Evolutionary conservation across 2,113 vertebrate genomes (phyloP), one percentile per base, ranked within the genome.

Genomic region (Urocynchramus pylzowi): DNA sequence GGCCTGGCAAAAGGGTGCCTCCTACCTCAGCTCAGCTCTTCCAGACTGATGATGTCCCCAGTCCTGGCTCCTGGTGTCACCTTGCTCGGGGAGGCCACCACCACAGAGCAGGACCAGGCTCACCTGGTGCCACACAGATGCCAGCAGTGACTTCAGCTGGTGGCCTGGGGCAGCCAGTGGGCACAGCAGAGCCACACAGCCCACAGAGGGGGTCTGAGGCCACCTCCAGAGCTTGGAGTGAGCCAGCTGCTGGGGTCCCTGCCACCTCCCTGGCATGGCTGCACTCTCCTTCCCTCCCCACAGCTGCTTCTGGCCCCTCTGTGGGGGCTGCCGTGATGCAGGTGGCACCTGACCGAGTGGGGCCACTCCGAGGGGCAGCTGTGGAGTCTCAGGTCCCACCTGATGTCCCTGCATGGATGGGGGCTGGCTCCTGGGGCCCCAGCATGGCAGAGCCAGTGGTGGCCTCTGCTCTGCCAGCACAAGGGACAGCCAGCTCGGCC

Each of bases 111-210:
- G 78, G 16, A 4, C 13, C 8, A 11, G 54, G 24, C n/a, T 65
- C 11, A 0, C 2, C 0, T 0, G 30, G 18, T 39, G 52, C 33
- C 6, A 8, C 2, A 0, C 8, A 1, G 26, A 19, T 9, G 24
- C 15, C 78, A 61, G 35, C 28, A 3, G 61, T 13, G 31, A 26
- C 54, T 20, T n/a, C 16, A 6, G 35, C 33, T 8, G 6, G 0
- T 13, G 61, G 19, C 23, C 22, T 28, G 15, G 30, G 35, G 7
- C 78, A 61, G 69, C n/a, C 26, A 16, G 28, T 0, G 2, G 49
- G 10, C 22, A 44, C 3, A 4, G 54, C 37, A 10, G 74, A 77
- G 54, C 49, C 26, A 42, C 45, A 11, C 54, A 27, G 27, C 16
- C 31, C 11, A 5, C 35, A 4, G 11, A 8, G 8, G 2, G 47